Base-by-base conservation (phyloP, 2,113 vertebrate genomes). In the Puffinus mauretanicus region DNA sequence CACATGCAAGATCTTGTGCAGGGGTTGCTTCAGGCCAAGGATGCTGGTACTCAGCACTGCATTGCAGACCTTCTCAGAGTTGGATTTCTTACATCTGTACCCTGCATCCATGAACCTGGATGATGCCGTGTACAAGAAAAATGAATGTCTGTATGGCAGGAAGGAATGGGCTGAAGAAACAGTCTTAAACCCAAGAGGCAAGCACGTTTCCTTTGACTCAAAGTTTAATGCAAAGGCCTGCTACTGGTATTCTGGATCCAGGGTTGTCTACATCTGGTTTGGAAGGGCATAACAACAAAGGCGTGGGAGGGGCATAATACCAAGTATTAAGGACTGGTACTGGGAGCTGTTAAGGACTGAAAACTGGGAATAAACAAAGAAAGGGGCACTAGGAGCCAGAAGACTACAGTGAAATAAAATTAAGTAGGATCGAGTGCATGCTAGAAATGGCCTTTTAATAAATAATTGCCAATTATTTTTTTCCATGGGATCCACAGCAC, bases 401-500 rank as follows among this genome's bases (percentile, higher is more conserved):
- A 86, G 30, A 66, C n/a, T 46, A 47, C 9, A 83, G 30, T 32
- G 46, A 62, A 92, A 93, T 19, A 42, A 87, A 82, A 71, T 47
- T 6, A 85, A 73, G 36, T 15, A 67, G 40, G 71, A 47, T 17
- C 4, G 2, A 0, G 0, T 26, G 29, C 9, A 40, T 16, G 4
- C 51, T 14, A 91, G n/a, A 86, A 89, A 84, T 13, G 8, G n/a
- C 0, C 1, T 84, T 60, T 70, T 49, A 88, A 65, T 76, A 65
- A 77, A n/a, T 60, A 80, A 79, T 4, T 83, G 18, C 4, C 18
- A 44, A 0, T 17, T 65, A 2, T 25, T 79, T 46, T 46, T 57
- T 11, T 7, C 44, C 22, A 24, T 27, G 22, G 24, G 20, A 85
- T 61, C 36, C 20, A 57, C 38, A 49, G 26, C 7, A 26, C 13